Evolutionary conservation across 2,797 vertebrate genomes (phyloP).

Genomic region (Neoniphon sammara): DNA sequence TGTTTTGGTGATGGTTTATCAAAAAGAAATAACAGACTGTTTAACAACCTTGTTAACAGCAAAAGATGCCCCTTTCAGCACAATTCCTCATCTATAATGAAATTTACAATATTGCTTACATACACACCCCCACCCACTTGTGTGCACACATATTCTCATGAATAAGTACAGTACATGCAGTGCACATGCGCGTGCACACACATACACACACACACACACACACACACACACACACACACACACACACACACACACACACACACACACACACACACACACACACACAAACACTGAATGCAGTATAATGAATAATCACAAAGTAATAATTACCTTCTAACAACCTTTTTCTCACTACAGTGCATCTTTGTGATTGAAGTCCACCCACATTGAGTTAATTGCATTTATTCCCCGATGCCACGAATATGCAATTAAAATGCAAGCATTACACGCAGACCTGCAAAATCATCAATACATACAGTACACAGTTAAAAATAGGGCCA

Average conservation of each 20-base stretch:
- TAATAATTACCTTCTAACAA: conserved; percentile 83
- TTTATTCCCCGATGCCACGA: conserved; percentile 78
- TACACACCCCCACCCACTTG: conserved; percentile 21
- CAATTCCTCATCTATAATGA: conserved; percentile 60
- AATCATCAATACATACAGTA: conserved; percentile 70
- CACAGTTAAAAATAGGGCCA: conserved; percentile 66
- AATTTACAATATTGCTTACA: conserved; percentile 70
- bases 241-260: conserved; percentile 44
- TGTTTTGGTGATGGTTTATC: conserved; percentile 38
- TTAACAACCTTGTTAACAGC: conserved; percentile 75
- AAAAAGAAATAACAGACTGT: conserved; percentile 33
- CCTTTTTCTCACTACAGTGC: conserved; percentile 81
- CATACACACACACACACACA: conserved; percentile 43
- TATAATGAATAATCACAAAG: conserved; percentile 80
- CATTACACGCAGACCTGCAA: conserved; percentile 70
- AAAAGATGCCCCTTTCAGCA: conserved; percentile 76
- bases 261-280: conserved; percentile 31
- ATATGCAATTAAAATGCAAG: conserved; percentile 81
- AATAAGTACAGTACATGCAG: conserved; percentile 20
- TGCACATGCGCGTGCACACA: neutral
- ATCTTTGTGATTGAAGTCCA: conserved; percentile 83
- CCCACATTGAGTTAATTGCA: conserved; percentile 84
- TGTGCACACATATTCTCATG: conserved; percentile 37
- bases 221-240: conserved; percentile 26
- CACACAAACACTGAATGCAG: conserved; percentile 43